Percentiles rank a stretch among this genome's conserved stretches.
phyloP scores from a whole-genome alignment of 2,888 invertebrate genomes.

The Merodon equestris region DNA sequence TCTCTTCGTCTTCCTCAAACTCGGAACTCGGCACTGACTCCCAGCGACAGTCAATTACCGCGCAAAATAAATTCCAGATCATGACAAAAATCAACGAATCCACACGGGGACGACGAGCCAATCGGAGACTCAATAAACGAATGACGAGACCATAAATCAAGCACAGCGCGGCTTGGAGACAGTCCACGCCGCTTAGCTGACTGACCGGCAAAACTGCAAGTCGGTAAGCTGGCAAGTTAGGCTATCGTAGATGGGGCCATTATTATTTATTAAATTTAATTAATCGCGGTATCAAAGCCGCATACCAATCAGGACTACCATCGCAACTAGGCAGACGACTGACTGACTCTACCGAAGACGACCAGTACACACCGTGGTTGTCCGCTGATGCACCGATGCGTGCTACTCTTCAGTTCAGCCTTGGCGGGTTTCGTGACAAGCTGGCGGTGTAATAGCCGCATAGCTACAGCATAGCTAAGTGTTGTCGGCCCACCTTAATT shows the following conservation, averaged over 20 bases:
- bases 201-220: neutral
- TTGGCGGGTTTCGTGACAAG: constrained; percentile 49
- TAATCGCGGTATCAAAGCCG: constrained; percentile 60
- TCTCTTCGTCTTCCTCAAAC: no score
- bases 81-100: constrained; percentile 54
- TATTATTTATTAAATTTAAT: constrained; percentile 69
- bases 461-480: constrained; percentile 68
- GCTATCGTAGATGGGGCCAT: constrained; percentile 62
- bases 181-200: neutral
- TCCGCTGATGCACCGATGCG: neutral
- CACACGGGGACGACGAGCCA: no score
- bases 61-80: constrained; percentile 61
- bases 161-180: constrained; percentile 14
- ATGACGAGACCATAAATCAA: constrained; percentile 65
- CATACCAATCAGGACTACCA: constrained; percentile 59
- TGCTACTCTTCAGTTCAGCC: constrained; percentile 47
- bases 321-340: neutral
- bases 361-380: neutral
- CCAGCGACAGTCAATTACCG: constrained; percentile 58
- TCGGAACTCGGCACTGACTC: no score
- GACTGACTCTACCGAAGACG: no score
- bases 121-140: constrained; percentile 43
- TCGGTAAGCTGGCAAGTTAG: constrained; percentile 40
- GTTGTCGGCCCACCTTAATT: constrained; percentile 68
- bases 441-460: constrained; percentile 63